Percentiles rank a stretch among this genome's conserved stretches.
phyloP scores from a whole-genome alignment of 2,797 vertebrate species.

The Neostethus bicornis region DNA sequence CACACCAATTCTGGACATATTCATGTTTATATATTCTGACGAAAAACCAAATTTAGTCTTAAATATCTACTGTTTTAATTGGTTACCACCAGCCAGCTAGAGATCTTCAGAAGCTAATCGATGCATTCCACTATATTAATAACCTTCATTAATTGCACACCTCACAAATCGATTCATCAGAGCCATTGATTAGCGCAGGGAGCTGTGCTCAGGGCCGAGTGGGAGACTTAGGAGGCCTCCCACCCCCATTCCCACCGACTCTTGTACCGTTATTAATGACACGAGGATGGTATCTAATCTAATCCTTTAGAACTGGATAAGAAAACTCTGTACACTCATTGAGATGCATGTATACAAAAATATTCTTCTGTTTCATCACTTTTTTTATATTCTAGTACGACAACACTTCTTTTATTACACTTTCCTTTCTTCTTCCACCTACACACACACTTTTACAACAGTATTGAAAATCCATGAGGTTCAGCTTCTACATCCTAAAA shows the following conservation, averaged over 20 bases:
- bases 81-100: constrained; percentile 28
- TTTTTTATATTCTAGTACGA: not conserved
- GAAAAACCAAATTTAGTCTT: not conserved
- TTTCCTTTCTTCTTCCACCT: not conserved
- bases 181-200: constrained; percentile 52
- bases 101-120: constrained; percentile 23
- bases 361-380: not conserved
- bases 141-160: constrained; percentile 59
- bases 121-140: constrained; percentile 51
- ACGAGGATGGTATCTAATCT: constrained; percentile 38
- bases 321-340: constrained; percentile 8
- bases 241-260: too few relatives aligned
- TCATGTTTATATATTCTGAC: too few relatives aligned
- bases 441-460: constrained; percentile 20
- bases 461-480: constrained; percentile 57
- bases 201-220: constrained; percentile 22
- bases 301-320: constrained; percentile 6
- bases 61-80: constrained; percentile 18
- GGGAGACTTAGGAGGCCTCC: constrained; percentile 37
- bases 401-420: not conserved
- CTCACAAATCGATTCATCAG: constrained; percentile 68
- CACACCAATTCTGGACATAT: too few relatives aligned
- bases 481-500: constrained; percentile 24
- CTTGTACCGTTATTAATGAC: constrained; percentile 58
- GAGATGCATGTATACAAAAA: not conserved